Percentiles rank a stretch among this genome's conserved stretches.
These are phyloP conservation scores for Cartodere bifasciata DNA, from an alignment of 2,888 invertebrate genomes.

Conservation along the genomic window DNA sequence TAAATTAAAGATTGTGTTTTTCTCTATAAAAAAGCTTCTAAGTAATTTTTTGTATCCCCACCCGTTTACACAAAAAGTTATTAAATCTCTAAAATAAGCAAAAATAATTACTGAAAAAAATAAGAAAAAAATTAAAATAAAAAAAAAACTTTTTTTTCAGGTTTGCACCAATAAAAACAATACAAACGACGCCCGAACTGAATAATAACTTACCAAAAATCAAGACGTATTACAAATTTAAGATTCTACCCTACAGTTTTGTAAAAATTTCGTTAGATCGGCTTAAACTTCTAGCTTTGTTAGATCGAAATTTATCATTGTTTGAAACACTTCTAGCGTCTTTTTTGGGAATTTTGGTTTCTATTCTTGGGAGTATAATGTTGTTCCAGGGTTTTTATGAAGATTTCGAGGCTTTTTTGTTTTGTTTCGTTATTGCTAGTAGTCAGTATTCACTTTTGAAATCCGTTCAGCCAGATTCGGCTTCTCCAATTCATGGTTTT, in stretches of 20 bases:
- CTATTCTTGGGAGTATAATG: conserved; percentile 72
- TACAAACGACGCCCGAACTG: too few species aligned
- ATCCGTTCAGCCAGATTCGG: conserved; percentile 97
- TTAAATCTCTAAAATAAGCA: too few species aligned
- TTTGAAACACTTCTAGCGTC: conserved; percentile 73
- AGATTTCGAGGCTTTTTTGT: conserved; percentile 85
- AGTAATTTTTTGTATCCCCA: too few species aligned
- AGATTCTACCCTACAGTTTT: conserved; percentile 47
- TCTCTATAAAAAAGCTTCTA: too few species aligned
- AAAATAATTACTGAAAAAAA: too few species aligned
- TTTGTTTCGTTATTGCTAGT: conserved; percentile 95
- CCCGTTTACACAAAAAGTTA: too few species aligned
- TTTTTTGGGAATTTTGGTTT: conserved; percentile 71
- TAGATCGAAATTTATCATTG: conserved; percentile 82
- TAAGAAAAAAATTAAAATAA: too few species aligned
- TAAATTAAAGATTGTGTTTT: too few species aligned
- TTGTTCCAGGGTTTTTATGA: conserved; percentile 76
- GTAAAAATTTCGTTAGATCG: conserved; percentile 87
- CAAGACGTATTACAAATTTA: conserved; percentile 59
- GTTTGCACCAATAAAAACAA: too few species aligned
- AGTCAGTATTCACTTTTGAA: conserved; percentile 95
- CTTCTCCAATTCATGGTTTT: conserved; percentile 96
- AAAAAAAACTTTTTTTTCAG: too few species aligned
- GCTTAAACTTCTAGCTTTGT: conserved; percentile 76
- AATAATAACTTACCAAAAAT: conserved; percentile 25